Evolutionary conservation across 1,140 invertebrate species (phyloP).

Genomic region (Prorops nasuta): DNA sequence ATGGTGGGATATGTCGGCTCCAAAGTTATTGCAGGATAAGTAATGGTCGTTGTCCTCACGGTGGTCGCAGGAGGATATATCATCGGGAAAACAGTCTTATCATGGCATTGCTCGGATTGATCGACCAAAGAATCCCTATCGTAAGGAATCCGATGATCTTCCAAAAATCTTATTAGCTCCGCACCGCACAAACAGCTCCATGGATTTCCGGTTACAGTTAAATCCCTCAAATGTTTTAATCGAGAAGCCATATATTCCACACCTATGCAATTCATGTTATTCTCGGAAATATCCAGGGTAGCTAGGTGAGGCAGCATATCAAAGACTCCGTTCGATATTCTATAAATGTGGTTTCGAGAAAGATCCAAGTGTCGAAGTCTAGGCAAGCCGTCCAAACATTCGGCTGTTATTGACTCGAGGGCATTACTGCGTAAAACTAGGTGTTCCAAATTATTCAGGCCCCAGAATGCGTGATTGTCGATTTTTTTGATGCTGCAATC

Average conservation of each 20-base stretch:
- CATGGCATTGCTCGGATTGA: conserved; percentile 24
- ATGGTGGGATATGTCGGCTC: conserved; percentile 2
- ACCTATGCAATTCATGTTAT: conserved; percentile 37
- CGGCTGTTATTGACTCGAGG: conserved; percentile 16
- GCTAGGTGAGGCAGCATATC: conserved; percentile 19
- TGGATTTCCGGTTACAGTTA: conserved; percentile 28
- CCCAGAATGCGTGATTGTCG: conserved; percentile 24
- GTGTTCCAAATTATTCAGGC: conserved; percentile 20
- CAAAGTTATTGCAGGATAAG: not conserved
- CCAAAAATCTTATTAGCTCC: conserved; percentile 24
- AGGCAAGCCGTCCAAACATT: conserved; percentile 15
- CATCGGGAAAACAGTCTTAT: not conserved
- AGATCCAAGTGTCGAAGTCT: conserved; percentile 27
- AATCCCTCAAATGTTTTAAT: conserved; percentile 14
- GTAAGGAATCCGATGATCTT: conserved; percentile 24
- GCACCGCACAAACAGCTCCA: conserved; percentile 36
- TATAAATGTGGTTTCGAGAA: conserved; percentile 30
- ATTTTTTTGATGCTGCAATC: conserved; percentile 34
- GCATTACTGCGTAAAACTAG: conserved; percentile 29
- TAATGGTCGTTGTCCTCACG: not conserved
- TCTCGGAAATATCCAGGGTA: conserved; percentile 31
- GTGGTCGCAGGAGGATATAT: not conserved
- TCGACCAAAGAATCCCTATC: conserved; percentile 16
- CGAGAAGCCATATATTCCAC: conserved; percentile 24
- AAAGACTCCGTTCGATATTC: conserved; percentile 32